These are phyloP conservation scores for Leptopilina boulardi DNA, from an alignment of 1,140 invertebrate genomes.

Conservation along the genomic window DNA sequence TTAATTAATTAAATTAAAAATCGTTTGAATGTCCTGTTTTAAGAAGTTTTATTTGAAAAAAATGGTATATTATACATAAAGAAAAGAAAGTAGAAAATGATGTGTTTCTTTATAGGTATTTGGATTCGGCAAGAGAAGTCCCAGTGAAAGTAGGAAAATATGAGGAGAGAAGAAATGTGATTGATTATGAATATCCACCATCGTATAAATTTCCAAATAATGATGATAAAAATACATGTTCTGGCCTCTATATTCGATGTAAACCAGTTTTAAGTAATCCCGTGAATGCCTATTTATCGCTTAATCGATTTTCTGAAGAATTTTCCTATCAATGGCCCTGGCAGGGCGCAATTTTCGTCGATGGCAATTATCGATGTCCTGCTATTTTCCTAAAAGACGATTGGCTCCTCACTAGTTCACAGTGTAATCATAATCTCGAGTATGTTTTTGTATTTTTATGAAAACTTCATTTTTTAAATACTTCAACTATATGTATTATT, in stretches of 20 bases:
- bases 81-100: too few relatives aligned
- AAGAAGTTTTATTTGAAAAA: too few relatives aligned
- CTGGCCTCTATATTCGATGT: conserved; percentile 59
- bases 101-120: neutral
- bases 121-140: conserved; percentile 10
- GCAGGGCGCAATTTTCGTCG: conserved; percentile 81
- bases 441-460: conserved; percentile 63
- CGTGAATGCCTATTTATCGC: conserved; percentile 49
- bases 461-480: too few relatives aligned
- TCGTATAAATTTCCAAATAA: conserved; percentile 32
- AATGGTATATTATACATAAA: too few relatives aligned
- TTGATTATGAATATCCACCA: conserved; percentile 37
- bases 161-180: neutral
- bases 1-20: too few relatives aligned
- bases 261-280: conserved; percentile 60
- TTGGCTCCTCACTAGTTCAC: conserved; percentile 80
- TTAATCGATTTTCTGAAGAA: conserved; percentile 49
- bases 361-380: conserved; percentile 81
- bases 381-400: conserved; percentile 80
- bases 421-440: conserved; percentile 77
- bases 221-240: conserved; percentile 34
- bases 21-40: too few relatives aligned
- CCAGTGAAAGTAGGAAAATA: neutral
- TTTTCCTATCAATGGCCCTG: conserved; percentile 79
- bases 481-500: too few relatives aligned